Percentiles rank a stretch among this genome's conserved stretches.
Conservation (phyloP, 1,140 invertebrate genomes). For the Leptoteleia sp. region DNA sequence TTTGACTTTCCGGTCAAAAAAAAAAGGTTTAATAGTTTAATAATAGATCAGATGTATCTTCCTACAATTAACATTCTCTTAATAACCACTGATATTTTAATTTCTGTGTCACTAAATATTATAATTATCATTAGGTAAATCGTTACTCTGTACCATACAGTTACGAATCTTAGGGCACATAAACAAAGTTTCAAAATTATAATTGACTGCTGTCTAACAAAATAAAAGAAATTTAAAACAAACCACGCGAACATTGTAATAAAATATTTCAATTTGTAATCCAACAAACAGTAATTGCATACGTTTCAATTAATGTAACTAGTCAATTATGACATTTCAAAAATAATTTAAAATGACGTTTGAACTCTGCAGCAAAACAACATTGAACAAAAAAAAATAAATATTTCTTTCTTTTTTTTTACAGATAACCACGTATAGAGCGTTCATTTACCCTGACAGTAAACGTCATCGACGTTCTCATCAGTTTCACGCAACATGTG, state of each 20-base stretch:
- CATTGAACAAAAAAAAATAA: neutral
- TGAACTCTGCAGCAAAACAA: constrained; percentile 20
- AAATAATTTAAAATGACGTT: constrained; percentile 29
- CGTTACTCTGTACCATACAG: too few relatives aligned
- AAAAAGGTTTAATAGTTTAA: constrained; percentile 1
- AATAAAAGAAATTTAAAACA: constrained; percentile 10
- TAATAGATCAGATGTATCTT: constrained; percentile 12
- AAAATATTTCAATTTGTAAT: constrained; percentile 57
- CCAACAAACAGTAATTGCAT: constrained; percentile 30
- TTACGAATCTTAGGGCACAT: constrained; percentile 32
- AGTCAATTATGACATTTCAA: constrained; percentile 27
- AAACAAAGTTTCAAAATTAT: constrained; percentile 54
- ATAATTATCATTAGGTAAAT: constrained; percentile 35
- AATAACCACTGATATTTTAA: constrained; percentile 18
- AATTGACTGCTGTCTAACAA: constrained; percentile 39
- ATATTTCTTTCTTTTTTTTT: constrained; percentile 21
- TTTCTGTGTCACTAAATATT: constrained; percentile 14
- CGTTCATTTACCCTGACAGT: constrained; percentile 13
- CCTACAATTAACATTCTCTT: constrained; percentile 16
- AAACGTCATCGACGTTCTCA: constrained; percentile 43
- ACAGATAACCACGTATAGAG: neutral
- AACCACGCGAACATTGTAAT: constrained; percentile 44
- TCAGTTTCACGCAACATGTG: constrained; percentile 40
- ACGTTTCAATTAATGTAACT: constrained; percentile 27
- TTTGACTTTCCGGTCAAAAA: too few relatives aligned